Conservation (phyloP, 2,888 invertebrate species). For the Ernsta delagoae region DNA sequence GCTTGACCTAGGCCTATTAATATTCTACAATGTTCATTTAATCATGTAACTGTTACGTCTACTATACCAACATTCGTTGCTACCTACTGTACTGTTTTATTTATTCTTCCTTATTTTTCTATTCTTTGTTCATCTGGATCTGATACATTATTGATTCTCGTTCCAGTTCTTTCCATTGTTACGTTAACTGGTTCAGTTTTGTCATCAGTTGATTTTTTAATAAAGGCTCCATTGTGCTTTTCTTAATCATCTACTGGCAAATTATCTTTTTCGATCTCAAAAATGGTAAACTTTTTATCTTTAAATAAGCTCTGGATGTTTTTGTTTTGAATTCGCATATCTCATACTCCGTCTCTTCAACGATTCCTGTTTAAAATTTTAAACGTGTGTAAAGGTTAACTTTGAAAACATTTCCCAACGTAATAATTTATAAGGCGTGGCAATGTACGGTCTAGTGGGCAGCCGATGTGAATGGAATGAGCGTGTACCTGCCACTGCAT, state of each 20-base stretch:
- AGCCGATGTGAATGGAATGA: conserved; percentile 1
- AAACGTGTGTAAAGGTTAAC: neutral
- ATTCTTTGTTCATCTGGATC: neutral
- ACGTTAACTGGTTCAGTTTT: neutral
- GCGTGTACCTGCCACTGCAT: conserved; percentile 1
- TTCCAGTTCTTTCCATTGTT: neutral
- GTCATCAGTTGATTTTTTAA: too few relatives aligned
- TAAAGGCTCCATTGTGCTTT: too few relatives aligned
- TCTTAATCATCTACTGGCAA: too few relatives aligned
- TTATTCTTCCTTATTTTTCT: neutral
- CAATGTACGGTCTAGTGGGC: neutral
- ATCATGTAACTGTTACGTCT: neutral
- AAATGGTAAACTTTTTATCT: too few relatives aligned
- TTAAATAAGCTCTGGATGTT: too few relatives aligned
- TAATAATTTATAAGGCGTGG: conserved; percentile 2
- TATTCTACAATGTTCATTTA: neutral
- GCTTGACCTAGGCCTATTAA: neutral
- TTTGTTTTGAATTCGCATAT: neutral
- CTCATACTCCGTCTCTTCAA: neutral
- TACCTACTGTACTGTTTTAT: neutral
- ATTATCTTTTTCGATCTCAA: too few relatives aligned
- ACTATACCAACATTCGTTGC: neutral
- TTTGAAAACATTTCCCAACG: neutral
- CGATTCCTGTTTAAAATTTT: neutral
- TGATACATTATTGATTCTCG: neutral